Conservation (phyloP, 2,113 vertebrate species). For the Colossoma macropomum region DNA sequence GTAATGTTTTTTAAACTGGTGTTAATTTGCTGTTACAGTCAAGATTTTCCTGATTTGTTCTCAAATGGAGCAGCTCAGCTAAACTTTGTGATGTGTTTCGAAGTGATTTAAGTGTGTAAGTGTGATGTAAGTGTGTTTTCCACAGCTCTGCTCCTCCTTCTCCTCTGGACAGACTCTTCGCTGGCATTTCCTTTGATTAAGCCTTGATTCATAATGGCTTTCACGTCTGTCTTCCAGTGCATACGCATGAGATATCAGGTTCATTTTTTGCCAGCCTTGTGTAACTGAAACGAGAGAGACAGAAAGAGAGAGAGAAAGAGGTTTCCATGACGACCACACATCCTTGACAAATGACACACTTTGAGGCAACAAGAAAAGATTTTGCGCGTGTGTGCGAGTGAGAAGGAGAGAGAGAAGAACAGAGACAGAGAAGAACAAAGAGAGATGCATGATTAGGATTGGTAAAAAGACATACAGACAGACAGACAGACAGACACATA, state of each 20-base stretch:
- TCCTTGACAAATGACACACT: slow-evolving; percentile 54
- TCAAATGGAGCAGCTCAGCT: too few species aligned
- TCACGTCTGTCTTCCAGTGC: background rate
- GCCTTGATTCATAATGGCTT: background rate
- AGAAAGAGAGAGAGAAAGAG: slow-evolving; percentile 15
- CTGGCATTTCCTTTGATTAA: background rate
- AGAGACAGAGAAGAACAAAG: background rate
- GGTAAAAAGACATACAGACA: background rate
- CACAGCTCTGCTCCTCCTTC: too few species aligned
- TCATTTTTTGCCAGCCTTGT: slow-evolving; percentile 13
- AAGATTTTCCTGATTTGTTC: too few species aligned
- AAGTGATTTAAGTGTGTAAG: too few species aligned
- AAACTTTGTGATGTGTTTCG: too few species aligned
- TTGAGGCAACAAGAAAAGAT: slow-evolving; percentile 31
- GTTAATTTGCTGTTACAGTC: too few species aligned
- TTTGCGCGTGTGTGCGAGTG: slow-evolving; percentile 5
- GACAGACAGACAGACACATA: background rate
- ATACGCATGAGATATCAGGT: slow-evolving; percentile 10
- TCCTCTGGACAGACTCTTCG: background rate
- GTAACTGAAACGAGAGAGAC: background rate
- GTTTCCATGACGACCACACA: slow-evolving; percentile 66
- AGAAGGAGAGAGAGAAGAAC: background rate
- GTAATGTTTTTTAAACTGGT: too few species aligned
- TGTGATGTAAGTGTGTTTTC: background rate
- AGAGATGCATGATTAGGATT: background rate